Conservation (phyloP, 1,140 invertebrate species). For the Scylla paramamosain region DNA sequence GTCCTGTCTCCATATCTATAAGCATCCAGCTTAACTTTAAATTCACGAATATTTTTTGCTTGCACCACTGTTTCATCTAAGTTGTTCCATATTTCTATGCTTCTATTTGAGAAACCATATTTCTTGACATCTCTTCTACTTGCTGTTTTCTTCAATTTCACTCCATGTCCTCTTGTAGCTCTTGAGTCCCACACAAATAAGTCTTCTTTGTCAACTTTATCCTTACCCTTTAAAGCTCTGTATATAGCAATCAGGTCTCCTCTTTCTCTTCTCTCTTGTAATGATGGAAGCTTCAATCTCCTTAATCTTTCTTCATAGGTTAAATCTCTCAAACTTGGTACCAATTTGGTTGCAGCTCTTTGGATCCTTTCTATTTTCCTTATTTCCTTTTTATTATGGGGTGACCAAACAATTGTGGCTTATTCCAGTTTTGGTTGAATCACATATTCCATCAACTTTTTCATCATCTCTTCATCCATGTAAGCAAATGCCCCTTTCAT, state of each 20-base stretch:
- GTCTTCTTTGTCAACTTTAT: constrained; percentile 30
- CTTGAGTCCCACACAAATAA: constrained; percentile 27
- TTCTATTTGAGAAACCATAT: not conserved
- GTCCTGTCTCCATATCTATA: too few species aligned
- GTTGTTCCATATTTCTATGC: too few species aligned
- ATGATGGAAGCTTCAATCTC: not conserved
- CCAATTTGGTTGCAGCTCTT: not conserved
- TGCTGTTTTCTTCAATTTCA: constrained; percentile 32
- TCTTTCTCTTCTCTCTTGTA: not conserved
- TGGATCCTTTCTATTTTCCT: not conserved
- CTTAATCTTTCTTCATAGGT: not conserved
- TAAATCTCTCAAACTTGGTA: not conserved
- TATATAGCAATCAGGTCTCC: not conserved
- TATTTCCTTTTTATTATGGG: too few species aligned
- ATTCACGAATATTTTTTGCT: too few species aligned
- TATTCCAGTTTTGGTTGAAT: not conserved
- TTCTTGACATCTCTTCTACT: not conserved
- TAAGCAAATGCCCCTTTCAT: not conserved
- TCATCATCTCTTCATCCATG: not conserved
- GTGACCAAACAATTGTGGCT: not conserved
- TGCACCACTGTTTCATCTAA: too few species aligned
- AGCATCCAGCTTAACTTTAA: too few species aligned
- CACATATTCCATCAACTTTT: not conserved
- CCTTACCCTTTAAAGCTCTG: not conserved
- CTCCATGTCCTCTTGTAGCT: not conserved